Base-by-base conservation (phyloP, 2,888 invertebrate species). In the Pollenia labialis region DNA sequence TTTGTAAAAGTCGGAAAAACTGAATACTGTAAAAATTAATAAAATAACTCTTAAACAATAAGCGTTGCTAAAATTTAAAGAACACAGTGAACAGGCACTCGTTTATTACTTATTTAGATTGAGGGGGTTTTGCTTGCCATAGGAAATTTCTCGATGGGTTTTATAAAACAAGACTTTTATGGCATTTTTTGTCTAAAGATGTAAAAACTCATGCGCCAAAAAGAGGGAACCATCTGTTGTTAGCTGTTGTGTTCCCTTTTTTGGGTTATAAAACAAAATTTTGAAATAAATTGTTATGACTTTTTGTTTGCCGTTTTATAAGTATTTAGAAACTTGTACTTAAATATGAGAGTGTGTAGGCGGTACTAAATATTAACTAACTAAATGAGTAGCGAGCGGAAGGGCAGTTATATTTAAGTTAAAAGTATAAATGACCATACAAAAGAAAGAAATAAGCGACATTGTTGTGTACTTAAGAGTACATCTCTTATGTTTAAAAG, bases 261-360 rank as follows among this genome's bases (percentile, higher is more conserved):
- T 81, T 11, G 14, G 62, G 81, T 81, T 77, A 87, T 87, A 87
- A 87, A 87, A 81, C 76, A 87, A 84, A 87, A 87, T 72, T 87
- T 87, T 11, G 68, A 68, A 80, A 81, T 83, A 87, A 87, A 87
- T 87, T 83, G 80, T 84, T 86, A 71, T 83, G 83, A 87, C 86
- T 83, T 87, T 87, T 81, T 87, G 77, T 81, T 72, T 76, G 62
- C 71, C 44, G 81, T 81, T 84, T 84, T 76, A 74, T 72, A 69
- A 62, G 16, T 56, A 46, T 8, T 16, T 40, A 16, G 10, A 2
- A 16, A 10, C 16, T 40, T 16, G 4, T 50, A 42, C 9, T 32
- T 46, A 48, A 71, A 23, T 44, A 1, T 12, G 40, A 40, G 7
- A 42, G 16, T 16, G 7, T 11, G 9, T 9, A 23, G 42, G 18